Evolutionary conservation across 2,113 vertebrate species (phyloP), one percentile per base, ranked within the genome.

Genomic region (Notarius quadriscutis): DNA sequence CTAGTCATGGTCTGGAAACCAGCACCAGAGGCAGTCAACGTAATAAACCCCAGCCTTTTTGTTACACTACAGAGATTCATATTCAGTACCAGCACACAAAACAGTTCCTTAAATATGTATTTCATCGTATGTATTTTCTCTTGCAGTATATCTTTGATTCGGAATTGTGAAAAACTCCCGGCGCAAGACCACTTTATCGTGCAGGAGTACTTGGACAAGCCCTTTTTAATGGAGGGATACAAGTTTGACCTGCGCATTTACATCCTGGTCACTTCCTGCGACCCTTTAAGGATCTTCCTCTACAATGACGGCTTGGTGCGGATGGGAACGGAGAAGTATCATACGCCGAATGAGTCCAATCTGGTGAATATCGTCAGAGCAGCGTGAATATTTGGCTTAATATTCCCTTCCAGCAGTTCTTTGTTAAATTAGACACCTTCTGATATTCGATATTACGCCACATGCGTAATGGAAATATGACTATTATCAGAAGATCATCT

Each of bases 171-270:
- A 91, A 99, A 99, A 92, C 96, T 99, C 90, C 97, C 97, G 88
- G 95, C 96, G 92, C 97, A 99, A 92, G 98, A 99, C 92, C 98
- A 99, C 93, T 96, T 99, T 90, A 99, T 99, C 74, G 98, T 99
- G 93, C 98, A 99, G 94, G 98, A 99, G 90, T 99, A 99, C 91
- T 96, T 99, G 89, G 98, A 99, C 92, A 99, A 99, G 86, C 98
- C 98, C 53, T 99, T 99, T 90, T 94, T 99, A 86, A 97, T 99
- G 97, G 98, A 99, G 95, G 97, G 98, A 72, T 99, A 97, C 95
- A 99, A 99, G 93, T 99, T 99, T 92, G 98, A 99, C 92, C 95
- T 99, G 89, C 96, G 98, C 87, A 97, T 99, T 92, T 99, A 99
- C 93, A 98, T 98, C 93, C 95, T 99, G 74, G 95, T 99, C 90